Conservation (phyloP, 2,113 vertebrate species). For the Potamarius usumacintae region DNA sequence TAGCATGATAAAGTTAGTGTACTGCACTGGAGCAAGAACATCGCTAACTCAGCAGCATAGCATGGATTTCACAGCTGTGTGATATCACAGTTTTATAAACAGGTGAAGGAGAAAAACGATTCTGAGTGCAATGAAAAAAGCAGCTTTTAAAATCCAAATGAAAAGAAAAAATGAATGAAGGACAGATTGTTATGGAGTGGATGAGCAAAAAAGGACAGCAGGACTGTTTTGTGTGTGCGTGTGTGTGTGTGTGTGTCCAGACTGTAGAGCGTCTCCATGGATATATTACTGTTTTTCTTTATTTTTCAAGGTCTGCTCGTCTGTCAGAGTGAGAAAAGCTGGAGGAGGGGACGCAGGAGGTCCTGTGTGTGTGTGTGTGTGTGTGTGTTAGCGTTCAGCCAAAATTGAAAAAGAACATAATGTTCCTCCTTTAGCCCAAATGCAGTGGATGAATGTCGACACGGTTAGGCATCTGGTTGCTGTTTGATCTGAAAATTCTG, state of each 20-base stretch:
- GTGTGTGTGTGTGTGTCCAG: conserved; percentile 23
- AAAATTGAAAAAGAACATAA: neutral
- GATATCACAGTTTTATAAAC: neutral
- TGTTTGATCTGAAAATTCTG: neutral
- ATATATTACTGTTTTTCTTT: conserved; percentile 35
- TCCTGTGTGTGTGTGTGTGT: conserved; percentile 30
- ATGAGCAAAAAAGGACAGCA: neutral
- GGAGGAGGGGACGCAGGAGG: conserved; percentile 35
- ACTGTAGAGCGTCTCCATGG: conserved; percentile 43
- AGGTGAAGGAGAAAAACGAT: neutral
- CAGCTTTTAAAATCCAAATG: neutral
- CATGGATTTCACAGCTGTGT: neutral
- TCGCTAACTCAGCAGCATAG: neutral
- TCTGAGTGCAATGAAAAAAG: neutral
- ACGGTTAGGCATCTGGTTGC: neutral
- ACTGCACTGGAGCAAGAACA: neutral
- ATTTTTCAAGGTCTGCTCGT: conserved; percentile 12
- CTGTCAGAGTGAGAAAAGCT: conserved; percentile 42
- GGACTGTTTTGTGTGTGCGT: neutral
- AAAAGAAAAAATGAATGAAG: conserved; percentile 1
- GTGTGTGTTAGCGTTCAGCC: neutral
- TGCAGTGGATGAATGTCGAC: neutral
- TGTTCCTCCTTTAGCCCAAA: neutral
- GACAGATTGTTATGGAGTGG: neutral
- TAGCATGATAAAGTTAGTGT: neutral